Base-by-base conservation (phyloP, 2,797 vertebrate genomes). In the Hydrolagus colliei region DNA sequence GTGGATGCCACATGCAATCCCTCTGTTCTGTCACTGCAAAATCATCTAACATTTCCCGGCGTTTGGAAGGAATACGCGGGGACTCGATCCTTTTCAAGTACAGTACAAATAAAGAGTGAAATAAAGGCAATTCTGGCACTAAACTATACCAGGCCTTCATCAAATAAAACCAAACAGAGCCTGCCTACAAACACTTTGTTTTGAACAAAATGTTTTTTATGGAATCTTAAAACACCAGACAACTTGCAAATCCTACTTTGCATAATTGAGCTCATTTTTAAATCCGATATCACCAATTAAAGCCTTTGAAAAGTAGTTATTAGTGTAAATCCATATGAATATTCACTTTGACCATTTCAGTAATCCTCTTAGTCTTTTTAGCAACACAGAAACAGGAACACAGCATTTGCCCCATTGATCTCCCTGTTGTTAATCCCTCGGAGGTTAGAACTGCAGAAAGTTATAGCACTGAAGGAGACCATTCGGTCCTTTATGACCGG, bases 251-350 rank as follows among this genome's bases (percentile, higher is more conserved):
- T 78, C 9, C 20, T 61, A n/a, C 62, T n/a, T 52, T 22, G 52
- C 59, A 78, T 61, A 62, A 78, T 61, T 59, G 4, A 22, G 52
- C 18, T n/a, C 18, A 27, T 61, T 78, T 10, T 62, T 78, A 14
- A 78, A 27, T 78, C 52, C n/a, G 59, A 61, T 61, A 77, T 12
- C 22, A 78, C 20, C 22, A 78, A 63, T 78, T 78, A 78, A 52
- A 78, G n/a, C 0, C 20, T 22, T 10, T 14, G 59, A 78, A 8
- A 59, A 61, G 16, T 59, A 52, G 52, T 77, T 61, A 12, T 77
- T 77, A n/a, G 9, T 13, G n/a, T 61, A 11, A 20, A 35, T 76
- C 41, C 10, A 35, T 12, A 18, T 52, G 41, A 52, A 76, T 59
- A 76, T 9, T 20, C 20, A 20, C 35, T 59, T 76, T 76, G 74